Evolutionary conservation across 1,140 invertebrate genomes (phyloP).

Genomic region (Drosophila sulfurigaster): DNA sequence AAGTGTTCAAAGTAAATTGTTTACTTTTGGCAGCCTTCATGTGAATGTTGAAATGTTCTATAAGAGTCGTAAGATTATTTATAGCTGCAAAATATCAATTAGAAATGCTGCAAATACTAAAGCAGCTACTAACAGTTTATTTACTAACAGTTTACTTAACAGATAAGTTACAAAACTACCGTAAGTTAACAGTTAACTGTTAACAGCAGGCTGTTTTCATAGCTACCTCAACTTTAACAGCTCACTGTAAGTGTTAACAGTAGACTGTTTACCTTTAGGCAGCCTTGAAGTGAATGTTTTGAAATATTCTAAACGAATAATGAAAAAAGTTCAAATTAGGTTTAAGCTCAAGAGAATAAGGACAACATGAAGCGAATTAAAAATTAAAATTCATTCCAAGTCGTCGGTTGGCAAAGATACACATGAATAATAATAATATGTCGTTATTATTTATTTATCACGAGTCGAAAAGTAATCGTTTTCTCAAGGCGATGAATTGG

Average conservation of each 20-base stretch:
- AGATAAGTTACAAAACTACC: no score
- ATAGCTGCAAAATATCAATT: neutral
- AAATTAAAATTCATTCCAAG: constrained; percentile 18
- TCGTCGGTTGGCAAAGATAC: neutral
- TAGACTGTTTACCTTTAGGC: neutral
- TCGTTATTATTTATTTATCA: constrained; percentile 22
- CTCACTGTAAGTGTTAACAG: neutral
- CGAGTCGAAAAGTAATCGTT: constrained; percentile 16
- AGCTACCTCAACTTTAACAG: neutral
- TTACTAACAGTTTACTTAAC: neutral
- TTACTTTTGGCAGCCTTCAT: no score
- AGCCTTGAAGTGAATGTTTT: neutral
- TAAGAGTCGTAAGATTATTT: constrained; percentile 7
- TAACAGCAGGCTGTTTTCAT: no score
- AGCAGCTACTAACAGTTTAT: neutral
- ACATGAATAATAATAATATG: constrained; percentile 11
- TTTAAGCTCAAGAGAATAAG: constrained; percentile 6
- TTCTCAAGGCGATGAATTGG: constrained; percentile 11
- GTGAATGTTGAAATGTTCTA: no score
- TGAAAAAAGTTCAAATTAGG: no score
- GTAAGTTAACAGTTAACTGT: no score
- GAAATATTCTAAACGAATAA: neutral
- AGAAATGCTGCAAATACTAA: neutral
- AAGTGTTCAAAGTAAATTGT: no score
- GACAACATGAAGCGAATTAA: neutral